Evolutionary conservation across 2,113 vertebrate species (phyloP).

Genomic region (Morone saxatilis): DNA sequence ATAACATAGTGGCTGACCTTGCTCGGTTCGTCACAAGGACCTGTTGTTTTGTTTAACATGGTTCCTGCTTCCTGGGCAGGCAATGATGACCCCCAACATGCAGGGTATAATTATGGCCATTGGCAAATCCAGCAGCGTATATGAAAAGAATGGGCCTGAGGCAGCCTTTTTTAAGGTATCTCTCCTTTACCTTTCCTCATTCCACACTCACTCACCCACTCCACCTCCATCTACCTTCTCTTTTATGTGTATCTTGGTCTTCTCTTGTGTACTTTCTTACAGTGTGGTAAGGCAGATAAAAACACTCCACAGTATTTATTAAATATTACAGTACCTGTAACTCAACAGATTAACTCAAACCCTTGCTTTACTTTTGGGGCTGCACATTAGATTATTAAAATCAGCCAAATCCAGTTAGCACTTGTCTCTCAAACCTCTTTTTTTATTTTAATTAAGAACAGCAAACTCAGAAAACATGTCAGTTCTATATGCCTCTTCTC

Average conservation of each 20-base stretch:
- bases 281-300: not conserved
- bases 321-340: not conserved
- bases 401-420: not conserved
- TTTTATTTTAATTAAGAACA: no score
- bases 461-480: not conserved
- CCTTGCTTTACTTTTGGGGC: no score
- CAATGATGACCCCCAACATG: conserved; percentile 99
- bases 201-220: conserved; percentile 25
- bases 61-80: conserved; percentile 91
- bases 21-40: conserved; percentile 46
- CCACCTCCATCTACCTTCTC: conserved; percentile 1
- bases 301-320: not conserved
- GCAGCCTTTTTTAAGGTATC: conserved; percentile 99
- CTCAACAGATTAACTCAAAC: no score
- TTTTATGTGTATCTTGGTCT: conserved; percentile 20
- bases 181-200: conserved; percentile 42
- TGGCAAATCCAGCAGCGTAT: conserved; percentile 96
- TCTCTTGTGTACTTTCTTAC: conserved; percentile 13
- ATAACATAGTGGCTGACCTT: conserved; percentile 37
- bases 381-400: not conserved
- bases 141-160: conserved; percentile 98
- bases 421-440: not conserved
- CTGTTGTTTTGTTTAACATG: conserved; percentile 73
- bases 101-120: conserved; percentile 99
- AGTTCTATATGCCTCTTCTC: not conserved